Base-by-base conservation (phyloP, 2,113 vertebrate species). In the Pan paniscus region DNA sequence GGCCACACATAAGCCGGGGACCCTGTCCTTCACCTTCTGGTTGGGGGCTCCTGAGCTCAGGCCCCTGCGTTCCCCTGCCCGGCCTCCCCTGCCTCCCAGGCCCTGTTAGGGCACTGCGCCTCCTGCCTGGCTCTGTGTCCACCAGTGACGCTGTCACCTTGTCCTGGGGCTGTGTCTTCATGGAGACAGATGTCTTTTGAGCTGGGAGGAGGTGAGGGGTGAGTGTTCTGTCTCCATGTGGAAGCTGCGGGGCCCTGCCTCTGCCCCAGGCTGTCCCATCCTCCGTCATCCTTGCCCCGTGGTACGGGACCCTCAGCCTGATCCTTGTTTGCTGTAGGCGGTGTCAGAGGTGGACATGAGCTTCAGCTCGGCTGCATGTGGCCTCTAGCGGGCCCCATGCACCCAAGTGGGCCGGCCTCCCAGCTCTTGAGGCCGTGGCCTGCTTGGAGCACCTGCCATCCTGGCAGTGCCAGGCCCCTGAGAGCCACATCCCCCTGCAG, bases 401-500 rank as follows among this genome's bases (percentile, higher is more conserved):
- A 70, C 68, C 35, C 18, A 4, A 10, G 35, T 35, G 68, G 35
- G 27, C 59, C 5, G 27, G 35, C n/a, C 70, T 72, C 70, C 70
- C n/a, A 5, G n/a, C 35, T 5, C n/a, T 0, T 4, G 35, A 4
- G 35, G 68, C 38, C 11, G 10, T 8, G 32, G 12, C 72, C 40
- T 27, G 72, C 40, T 12, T 2, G 23, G n/a, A 23, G 23, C 73
- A 75, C 40, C 22, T 43, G 73, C 12, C 23, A 12, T 10, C 22
- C 40, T 27, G 72, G 43, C 23, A 3, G 16, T 48, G 73, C 7
- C 8, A 5, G 16, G 72, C 12, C 30, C 30, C 84, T 96, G n/a
- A 72, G 22, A 3, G 79, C 57, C 0, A 2, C 93, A 8, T 79
- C 70, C 46, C 80, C 43, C 64, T 48, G 50, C 98, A 99, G 99